Percentiles rank a stretch among this genome's conserved stretches.
Evolutionary conservation across 2,113 vertebrate genomes (phyloP).

Genomic region (Cervus canadensis): DNA sequence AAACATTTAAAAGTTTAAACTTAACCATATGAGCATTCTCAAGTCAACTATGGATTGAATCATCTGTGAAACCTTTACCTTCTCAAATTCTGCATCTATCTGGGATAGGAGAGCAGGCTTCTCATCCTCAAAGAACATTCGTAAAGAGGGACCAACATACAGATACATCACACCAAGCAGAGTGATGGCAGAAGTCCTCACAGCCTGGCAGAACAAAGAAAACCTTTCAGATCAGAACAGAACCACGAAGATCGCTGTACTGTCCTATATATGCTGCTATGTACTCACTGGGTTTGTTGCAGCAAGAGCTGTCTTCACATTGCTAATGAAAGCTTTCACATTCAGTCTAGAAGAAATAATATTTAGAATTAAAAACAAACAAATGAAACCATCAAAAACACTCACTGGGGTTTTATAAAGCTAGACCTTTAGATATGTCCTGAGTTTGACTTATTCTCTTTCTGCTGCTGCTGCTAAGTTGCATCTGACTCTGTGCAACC

Average conservation of each 20-base stretch:
- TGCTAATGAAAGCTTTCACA: constrained; percentile 97
- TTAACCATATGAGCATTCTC: not conserved
- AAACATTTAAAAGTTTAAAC: constrained; percentile 9
- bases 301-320: constrained; percentile 96
- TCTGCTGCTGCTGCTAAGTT: not conserved
- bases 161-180: constrained; percentile 96
- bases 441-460: not conserved
- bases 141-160: constrained; percentile 93
- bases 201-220: constrained; percentile 82
- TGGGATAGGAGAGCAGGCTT: constrained; percentile 96
- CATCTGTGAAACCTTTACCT: constrained; percentile 81
- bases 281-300: constrained; percentile 95
- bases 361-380: constrained; percentile 31
- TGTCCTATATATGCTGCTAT: not conserved
- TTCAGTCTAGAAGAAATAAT: constrained; percentile 86
- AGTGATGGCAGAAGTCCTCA: constrained; percentile 93
- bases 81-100: constrained; percentile 97
- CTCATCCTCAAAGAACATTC: constrained; percentile 99
- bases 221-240: constrained; percentile 15
- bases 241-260: not conserved
- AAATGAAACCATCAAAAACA: constrained; percentile 30
- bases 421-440: not conserved
- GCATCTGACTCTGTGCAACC: no score
- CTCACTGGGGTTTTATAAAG: not conserved
- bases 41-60: not conserved